Conservation (phyloP, 2,888 invertebrate species). For the Heliconius hortense region DNA sequence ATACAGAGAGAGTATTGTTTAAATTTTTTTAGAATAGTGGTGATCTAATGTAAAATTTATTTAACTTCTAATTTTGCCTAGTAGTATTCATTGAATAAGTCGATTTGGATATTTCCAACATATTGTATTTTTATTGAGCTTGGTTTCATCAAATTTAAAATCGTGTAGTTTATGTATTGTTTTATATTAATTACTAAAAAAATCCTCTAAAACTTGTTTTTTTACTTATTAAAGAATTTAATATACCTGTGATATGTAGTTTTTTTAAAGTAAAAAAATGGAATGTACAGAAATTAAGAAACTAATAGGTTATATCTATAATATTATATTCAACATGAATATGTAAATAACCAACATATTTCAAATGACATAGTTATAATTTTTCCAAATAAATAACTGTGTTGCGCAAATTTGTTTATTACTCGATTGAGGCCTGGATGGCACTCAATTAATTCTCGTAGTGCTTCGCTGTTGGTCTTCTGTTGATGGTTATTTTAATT, state of each 20-base stretch:
- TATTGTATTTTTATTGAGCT: background rate
- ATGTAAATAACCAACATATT: background rate
- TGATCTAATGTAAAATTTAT: too few species aligned
- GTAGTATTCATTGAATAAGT: background rate
- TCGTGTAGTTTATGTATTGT: too few species aligned
- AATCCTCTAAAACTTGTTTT: too few species aligned
- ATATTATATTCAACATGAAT: background rate
- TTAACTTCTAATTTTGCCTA: too few species aligned
- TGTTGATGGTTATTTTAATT: slow-evolving; percentile 9
- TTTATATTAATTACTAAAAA: too few species aligned
- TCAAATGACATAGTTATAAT: background rate
- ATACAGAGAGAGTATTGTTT: background rate
- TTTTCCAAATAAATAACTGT: background rate
- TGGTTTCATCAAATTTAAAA: background rate
- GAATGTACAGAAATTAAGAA: too few species aligned
- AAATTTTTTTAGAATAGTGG: background rate
- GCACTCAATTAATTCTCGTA: slow-evolving; percentile 19
- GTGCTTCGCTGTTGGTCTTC: slow-evolving; percentile 18
- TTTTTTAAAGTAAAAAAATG: too few species aligned
- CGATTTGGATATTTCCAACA: too few species aligned
- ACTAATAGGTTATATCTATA: too few species aligned
- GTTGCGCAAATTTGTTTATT: slow-evolving; percentile 12
- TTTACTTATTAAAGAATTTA: too few species aligned
- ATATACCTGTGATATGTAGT: too few species aligned
- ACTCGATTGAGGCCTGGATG: slow-evolving; percentile 8